These are phyloP conservation scores for Eugnorisma glareosa DNA, from an alignment of 2,888 invertebrate genomes.

Conservation along the genomic window DNA sequence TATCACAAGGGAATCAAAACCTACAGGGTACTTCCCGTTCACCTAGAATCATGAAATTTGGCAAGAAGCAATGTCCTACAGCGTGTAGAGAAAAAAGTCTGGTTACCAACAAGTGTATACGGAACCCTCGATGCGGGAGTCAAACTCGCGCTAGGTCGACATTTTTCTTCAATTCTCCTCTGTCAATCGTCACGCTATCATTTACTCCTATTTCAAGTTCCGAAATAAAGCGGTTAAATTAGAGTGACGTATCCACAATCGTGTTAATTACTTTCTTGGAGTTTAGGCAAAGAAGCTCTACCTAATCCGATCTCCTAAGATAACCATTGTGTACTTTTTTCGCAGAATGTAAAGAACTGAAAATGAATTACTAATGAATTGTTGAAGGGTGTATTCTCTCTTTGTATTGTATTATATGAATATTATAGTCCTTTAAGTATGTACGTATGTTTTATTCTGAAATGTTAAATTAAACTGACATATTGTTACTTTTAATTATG, in stretches of 20 bases:
- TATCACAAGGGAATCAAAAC: too few species aligned
- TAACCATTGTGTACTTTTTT: neutral
- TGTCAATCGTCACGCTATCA: too few species aligned
- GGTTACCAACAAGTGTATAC: too few species aligned
- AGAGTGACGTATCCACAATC: neutral
- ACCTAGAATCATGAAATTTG: too few species aligned
- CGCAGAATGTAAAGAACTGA: neutral
- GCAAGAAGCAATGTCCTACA: too few species aligned
- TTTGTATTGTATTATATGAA: neutral
- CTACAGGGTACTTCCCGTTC: too few species aligned
- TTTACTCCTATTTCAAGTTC: neutral
- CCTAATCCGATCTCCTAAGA: neutral
- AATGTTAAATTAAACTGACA: neutral
- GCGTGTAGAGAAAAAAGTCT: too few species aligned
- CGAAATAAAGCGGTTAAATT: neutral
- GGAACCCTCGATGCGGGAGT: too few species aligned
- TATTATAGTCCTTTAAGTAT: neutral
- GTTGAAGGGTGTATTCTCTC: neutral
- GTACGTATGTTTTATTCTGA: constrained; percentile 17
- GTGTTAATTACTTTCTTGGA: neutral
- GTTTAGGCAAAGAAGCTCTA: neutral
- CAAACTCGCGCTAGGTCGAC: too few species aligned
- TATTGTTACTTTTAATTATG: constrained; percentile 5
- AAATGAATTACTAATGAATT: constrained; percentile 12
- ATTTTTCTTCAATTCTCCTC: too few species aligned